These are phyloP conservation scores for Dicranocentrus wangi DNA, from an alignment of 2,888 invertebrate genomes.

Conservation along the genomic window DNA sequence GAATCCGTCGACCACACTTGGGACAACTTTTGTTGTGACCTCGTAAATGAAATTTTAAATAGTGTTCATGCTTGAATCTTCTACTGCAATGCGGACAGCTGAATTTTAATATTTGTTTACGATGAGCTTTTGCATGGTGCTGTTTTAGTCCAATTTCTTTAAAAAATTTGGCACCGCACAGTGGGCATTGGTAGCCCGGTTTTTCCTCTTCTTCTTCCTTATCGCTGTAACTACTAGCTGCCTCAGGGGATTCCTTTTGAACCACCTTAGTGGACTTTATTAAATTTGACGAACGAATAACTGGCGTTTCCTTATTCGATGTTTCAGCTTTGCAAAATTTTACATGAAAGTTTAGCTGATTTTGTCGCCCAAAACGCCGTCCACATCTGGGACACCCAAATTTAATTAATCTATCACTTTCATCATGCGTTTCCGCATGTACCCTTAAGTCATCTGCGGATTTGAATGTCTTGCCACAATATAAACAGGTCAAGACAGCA, in stretches of 20 bases:
- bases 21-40: constrained; percentile 25
- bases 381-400: constrained; percentile 26
- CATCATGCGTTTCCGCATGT: not conserved
- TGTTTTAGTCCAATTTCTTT: not conserved
- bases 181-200: not conserved
- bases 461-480: not conserved
- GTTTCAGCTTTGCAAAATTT: constrained; percentile 28
- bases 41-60: constrained; percentile 29
- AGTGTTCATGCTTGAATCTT: constrained; percentile 10
- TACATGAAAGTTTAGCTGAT: constrained; percentile 35
- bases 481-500: not conserved
- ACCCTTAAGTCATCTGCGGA: not conserved
- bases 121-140: not conserved
- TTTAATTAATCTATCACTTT: not conserved
- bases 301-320: no score
- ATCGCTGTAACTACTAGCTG: not conserved
- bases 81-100: constrained; percentile 20
- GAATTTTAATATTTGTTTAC: constrained; percentile 4
- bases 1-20: no score
- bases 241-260: not conserved
- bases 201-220: not conserved
- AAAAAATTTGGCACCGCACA: not conserved
- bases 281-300: no score
- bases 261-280: no score
- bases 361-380: constrained; percentile 25